Evolutionary conservation across 1,140 invertebrate genomes (phyloP), one percentile per base, ranked within the genome.

Genomic region (Procambarus virginalis): DNA sequence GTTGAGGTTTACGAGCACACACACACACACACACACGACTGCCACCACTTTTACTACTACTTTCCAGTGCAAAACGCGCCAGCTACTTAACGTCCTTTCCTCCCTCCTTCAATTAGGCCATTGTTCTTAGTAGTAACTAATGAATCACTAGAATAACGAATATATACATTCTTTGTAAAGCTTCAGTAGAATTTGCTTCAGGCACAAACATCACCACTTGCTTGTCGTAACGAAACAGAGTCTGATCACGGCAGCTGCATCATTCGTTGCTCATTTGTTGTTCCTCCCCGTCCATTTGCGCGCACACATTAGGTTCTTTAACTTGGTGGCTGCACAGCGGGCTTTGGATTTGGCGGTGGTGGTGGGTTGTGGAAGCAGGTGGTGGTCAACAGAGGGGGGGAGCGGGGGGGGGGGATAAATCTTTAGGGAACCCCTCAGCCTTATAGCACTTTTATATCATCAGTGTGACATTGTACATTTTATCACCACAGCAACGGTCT

Each of bases 101-200:
- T 89, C 80, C 80, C 80, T 81, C 79, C 80, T 89, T 89, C 73
- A 77, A 64, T 83, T 78, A 89, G 86, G 86, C 80, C 86, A 89
- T 77, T 89, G 86, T 89, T 89, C 86, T 83, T 89, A 83, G 80
- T 83, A 89, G 70, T 89, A 83, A 89, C 79, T 83, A 89, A 89
- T 83, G 86, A 73, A 89, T 89, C 86, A 89, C 86, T 89, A 89
- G 86, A 83, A 89, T 83, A 89, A 89, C 86, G 86, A 89, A 89
- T 89, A 89, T 89, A 55, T 89, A 89, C 86, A 89, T 82, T 89
- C 86, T 89, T 89, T 82, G 86, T 89, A 83, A 89, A 89, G 86
- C 86, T 89, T 89, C 77, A 83, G 82, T 83, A 89, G 70, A 89
- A 89, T 89, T 89, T 82, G 80, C 86, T 89, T 89, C 80, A 89